These are phyloP conservation scores for Oreohelix idahoensis DNA, from an alignment of 1,140 invertebrate species.

Conservation along the genomic window DNA sequence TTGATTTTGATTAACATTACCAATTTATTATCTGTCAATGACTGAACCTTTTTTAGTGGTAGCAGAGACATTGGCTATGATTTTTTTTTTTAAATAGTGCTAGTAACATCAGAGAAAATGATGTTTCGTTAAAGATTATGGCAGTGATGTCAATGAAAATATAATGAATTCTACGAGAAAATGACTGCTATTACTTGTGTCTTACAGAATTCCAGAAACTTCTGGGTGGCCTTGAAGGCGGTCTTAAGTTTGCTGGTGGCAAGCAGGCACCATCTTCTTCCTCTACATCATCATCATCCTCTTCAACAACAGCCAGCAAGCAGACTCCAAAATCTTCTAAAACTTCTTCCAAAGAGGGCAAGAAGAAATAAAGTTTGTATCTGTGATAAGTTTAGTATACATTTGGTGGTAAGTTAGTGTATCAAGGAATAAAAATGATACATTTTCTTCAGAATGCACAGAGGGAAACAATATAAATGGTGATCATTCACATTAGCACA, in stretches of 20 bases:
- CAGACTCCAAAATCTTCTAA: constrained; percentile 40
- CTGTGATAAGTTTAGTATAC: not conserved
- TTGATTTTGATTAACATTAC: too few species aligned
- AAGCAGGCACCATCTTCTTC: not conserved
- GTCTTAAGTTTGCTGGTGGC: not conserved
- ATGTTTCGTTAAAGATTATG: too few species aligned
- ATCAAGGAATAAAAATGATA: not conserved
- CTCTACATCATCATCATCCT: constrained; percentile 25
- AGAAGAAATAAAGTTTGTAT: constrained; percentile 28
- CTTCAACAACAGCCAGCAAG: constrained; percentile 28
- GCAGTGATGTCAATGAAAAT: too few species aligned
- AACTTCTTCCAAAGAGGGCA: constrained; percentile 35
- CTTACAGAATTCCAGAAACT: constrained; percentile 38
- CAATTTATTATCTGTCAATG: too few species aligned
- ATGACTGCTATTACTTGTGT: not conserved
- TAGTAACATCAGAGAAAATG: too few species aligned
- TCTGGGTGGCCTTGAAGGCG: constrained; percentile 34
- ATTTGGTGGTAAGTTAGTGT: not conserved
- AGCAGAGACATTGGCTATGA: too few species aligned
- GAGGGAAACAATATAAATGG: not conserved
- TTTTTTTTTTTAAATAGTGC: too few species aligned
- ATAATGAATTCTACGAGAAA: not conserved
- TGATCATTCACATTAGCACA: not conserved
- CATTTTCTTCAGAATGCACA: not conserved
- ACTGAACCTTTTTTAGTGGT: too few species aligned